A percentile compares a stretch with the other conserved stretches of the same genome.
Conservation (phyloP, 2,113 vertebrate species). For the Mustela nigripes region DNA sequence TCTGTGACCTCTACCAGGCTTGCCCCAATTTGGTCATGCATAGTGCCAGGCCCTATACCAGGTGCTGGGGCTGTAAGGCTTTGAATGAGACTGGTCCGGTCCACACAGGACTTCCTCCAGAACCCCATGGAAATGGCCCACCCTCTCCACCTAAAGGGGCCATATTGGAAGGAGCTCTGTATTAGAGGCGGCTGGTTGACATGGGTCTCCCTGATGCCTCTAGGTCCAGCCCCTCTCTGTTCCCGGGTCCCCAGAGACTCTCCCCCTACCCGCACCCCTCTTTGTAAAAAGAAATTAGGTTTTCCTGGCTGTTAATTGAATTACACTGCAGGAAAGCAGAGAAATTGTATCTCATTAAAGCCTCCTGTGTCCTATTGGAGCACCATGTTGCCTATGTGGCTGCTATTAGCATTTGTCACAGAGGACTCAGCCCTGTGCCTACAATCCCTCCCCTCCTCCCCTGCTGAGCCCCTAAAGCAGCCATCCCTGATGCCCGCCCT, state of each 20-base stretch:
- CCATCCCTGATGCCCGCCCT: fast-evolving
- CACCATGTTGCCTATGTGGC: slow-evolving; percentile 78
- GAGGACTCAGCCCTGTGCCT: slow-evolving; percentile 79
- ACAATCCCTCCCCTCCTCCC: slow-evolving; percentile 62
- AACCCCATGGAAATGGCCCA: too few species aligned
- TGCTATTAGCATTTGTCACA: slow-evolving; percentile 81
- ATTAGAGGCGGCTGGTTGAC: background rate
- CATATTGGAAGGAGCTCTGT: background rate
- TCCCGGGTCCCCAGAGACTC: background rate
- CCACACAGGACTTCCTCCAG: background rate
- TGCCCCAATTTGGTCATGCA: background rate
- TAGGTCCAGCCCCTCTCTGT: background rate
- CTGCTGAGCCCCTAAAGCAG: background rate
- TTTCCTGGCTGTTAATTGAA: slow-evolving; percentile 84
- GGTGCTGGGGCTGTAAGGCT: fast-evolving
- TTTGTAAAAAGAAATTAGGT: slow-evolving; percentile 68
- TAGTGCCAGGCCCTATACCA: background rate
- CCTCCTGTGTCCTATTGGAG: slow-evolving; percentile 83
- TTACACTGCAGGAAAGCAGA: slow-evolving; percentile 84
- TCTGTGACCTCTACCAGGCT: background rate
- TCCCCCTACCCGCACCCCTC: background rate
- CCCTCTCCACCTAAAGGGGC: background rate
- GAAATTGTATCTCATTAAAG: slow-evolving; percentile 85
- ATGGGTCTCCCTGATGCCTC: background rate
- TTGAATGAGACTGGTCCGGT: too few species aligned